Evolutionary conservation across 2,888 invertebrate genomes (phyloP), one percentile per base, ranked within the genome.

Genomic region (Sclerodermus sp.): DNA sequence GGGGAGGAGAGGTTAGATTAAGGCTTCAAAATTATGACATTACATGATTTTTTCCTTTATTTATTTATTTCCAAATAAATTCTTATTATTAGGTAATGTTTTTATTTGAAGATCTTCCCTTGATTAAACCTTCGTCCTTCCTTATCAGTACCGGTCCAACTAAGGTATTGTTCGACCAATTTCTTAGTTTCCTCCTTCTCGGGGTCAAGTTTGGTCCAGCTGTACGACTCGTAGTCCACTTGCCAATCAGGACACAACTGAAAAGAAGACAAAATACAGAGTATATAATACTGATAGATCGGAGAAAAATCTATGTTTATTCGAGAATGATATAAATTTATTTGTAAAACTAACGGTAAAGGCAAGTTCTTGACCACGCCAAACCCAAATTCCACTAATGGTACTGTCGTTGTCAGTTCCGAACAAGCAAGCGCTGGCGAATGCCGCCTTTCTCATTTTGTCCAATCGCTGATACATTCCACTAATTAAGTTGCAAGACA

Each of bases 381-480:
- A 99, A 64, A 97, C 87, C 98, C 98, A 99, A 73, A 99, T 82
- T 55, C 97, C 99, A 38, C 94, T 93, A 79, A 99, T 98, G 71
- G 88, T 85, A 76, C 90, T 94, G 81, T 96, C 84, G 79, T 93
- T 89, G 81, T 97, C 94, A 45, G 84, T 84, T 18, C 99, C 98
- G 79, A 97, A 98, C 54, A 99, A 84, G 74, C 93, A 91, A 64
- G 93, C 88, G 10, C 96, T 96, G 47, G 91, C 94, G 79, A 99
- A 98, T 1, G 96, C 91, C 76, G 91, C 88, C 82, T 99, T 99
- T 68, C 96, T 88, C 92, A 99, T 90, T 82, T 96, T 97, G 74
- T 99, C 99, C 67, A 99, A 81, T 58, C 99, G 88, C 82, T 99
- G 99, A 84, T 87, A 96, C 96, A 99, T 96, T 66, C 98, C 94